These are phyloP conservation scores for Pseudachorutes palmiensis DNA, from an alignment of 1,140 invertebrate species.

Conservation along the genomic window DNA sequence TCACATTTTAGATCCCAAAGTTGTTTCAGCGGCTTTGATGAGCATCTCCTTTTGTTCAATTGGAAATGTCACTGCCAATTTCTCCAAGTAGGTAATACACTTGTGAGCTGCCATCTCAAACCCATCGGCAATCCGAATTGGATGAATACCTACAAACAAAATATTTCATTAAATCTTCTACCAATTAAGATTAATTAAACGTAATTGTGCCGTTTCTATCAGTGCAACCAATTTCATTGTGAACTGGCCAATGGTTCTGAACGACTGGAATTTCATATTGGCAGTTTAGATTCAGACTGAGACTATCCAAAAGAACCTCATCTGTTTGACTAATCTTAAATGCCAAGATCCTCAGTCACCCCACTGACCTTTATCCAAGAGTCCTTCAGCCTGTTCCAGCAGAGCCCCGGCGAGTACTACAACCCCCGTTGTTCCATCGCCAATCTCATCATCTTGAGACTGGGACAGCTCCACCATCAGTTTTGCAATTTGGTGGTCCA, in stretches of 20 bases:
- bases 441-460: conserved; percentile 99
- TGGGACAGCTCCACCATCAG: conserved; percentile 96
- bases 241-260: conserved; percentile 26
- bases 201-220: conserved; percentile 17
- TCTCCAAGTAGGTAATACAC: conserved; percentile 77
- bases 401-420: conserved; percentile 87
- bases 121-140: conserved; percentile 96
- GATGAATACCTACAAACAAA: conserved; percentile 63
- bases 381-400: conserved; percentile 84
- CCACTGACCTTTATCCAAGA: conserved; percentile 79
- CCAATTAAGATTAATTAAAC: conserved; percentile 5
- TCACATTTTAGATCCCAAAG: conserved; percentile 97
- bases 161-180: conserved; percentile 4
- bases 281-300: too few relatives aligned
- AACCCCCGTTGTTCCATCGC: conserved; percentile 98
- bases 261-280: too few relatives aligned
- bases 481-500: conserved; percentile 97
- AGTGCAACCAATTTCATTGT: conserved; percentile 21
- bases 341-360: too few relatives aligned
- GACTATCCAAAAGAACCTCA: too few relatives aligned
- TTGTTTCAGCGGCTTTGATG: conserved; percentile 94
- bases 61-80: conserved; percentile 81
- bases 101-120: conserved; percentile 93
- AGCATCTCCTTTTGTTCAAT: conserved; percentile 77
- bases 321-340: too few relatives aligned